Conservation (phyloP, 2,113 vertebrate genomes). For the Cathartes aura region DNA sequence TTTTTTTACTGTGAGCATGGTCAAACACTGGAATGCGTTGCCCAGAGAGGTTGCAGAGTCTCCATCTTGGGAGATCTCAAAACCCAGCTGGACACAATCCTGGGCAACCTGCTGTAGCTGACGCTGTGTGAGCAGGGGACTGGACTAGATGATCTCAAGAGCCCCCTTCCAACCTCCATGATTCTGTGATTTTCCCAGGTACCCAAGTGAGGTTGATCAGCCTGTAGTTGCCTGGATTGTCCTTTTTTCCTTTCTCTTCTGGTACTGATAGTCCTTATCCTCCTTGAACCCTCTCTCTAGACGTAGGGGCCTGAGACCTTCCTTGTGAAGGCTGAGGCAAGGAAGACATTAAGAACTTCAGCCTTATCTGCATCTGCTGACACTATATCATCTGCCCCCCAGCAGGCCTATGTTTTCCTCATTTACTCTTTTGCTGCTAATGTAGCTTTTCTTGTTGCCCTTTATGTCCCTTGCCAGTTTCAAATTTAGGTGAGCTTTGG, state of each 20-base stretch:
- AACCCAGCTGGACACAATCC: neutral
- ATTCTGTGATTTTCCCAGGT: neutral
- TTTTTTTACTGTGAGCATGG: neutral
- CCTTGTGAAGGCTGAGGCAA: neutral
- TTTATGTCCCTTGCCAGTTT: neutral
- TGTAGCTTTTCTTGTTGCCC: neutral
- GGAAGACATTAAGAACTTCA: neutral
- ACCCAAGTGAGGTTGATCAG: neutral
- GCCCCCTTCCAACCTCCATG: neutral
- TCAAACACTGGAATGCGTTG: neutral
- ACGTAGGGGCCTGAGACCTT: neutral
- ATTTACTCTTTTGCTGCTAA: neutral
- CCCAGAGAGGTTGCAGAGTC: neutral
- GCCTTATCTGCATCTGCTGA: neutral
- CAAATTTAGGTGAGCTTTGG: neutral
- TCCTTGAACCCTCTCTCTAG: neutral
- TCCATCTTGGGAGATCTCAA: neutral
- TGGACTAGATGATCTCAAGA: neutral
- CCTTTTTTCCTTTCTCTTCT: neutral
- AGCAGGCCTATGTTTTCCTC: neutral
- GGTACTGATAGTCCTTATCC: neutral
- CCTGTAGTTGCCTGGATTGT: neutral
- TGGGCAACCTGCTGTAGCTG: neutral
- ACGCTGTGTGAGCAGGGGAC: neutral
- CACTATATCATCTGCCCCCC: neutral